These are phyloP conservation scores for Limnephilus marmoratus DNA, from an alignment of 2,888 invertebrate genomes.

Conservation along the genomic window DNA sequence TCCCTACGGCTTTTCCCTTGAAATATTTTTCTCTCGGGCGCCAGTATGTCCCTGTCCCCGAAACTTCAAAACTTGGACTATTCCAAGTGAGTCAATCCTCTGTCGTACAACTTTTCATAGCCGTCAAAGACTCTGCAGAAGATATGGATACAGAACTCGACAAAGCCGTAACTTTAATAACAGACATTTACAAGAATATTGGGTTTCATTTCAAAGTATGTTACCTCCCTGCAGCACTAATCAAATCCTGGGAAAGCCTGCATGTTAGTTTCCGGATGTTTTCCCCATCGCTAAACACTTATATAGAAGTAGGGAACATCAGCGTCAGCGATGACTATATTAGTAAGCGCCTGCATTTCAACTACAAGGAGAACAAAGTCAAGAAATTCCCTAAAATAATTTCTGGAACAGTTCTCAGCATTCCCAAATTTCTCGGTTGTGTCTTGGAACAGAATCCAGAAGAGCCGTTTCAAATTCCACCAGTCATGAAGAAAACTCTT, in stretches of 20 bases:
- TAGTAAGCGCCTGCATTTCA: slow-evolving; percentile 86
- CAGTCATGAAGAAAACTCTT: slow-evolving; percentile 67
- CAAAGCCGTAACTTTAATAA: slow-evolving; percentile 75
- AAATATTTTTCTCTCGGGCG: slow-evolving; percentile 84
- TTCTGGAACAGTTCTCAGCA: slow-evolving; percentile 84
- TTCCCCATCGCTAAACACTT: slow-evolving; percentile 80
- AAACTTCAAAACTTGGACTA: slow-evolving; percentile 74
- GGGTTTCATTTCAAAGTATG: slow-evolving; percentile 83
- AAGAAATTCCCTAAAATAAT: slow-evolving; percentile 82
- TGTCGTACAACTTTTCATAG: slow-evolving; percentile 82
- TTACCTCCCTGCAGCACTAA: slow-evolving; percentile 78
- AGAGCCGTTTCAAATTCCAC: slow-evolving; percentile 71
- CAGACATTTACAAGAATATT: slow-evolving; percentile 80
- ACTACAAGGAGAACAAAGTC: slow-evolving; percentile 79
- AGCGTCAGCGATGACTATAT: slow-evolving; percentile 85
- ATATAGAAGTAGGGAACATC: slow-evolving; percentile 85
- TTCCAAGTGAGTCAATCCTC: slow-evolving; percentile 85
- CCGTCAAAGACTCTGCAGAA: slow-evolving; percentile 73
- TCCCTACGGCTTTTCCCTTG: slow-evolving; percentile 81
- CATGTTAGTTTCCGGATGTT: slow-evolving; percentile 85
- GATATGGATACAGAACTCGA: slow-evolving; percentile 78
- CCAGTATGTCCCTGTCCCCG: slow-evolving; percentile 78
- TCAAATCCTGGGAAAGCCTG: slow-evolving; percentile 82
- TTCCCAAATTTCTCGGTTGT: slow-evolving; percentile 86
- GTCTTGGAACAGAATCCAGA: slow-evolving; percentile 81